Evolutionary conservation across 2,113 vertebrate genomes (phyloP), one percentile per base, ranked within the genome.

Genomic region (Oncorhynchus mykiss): DNA sequence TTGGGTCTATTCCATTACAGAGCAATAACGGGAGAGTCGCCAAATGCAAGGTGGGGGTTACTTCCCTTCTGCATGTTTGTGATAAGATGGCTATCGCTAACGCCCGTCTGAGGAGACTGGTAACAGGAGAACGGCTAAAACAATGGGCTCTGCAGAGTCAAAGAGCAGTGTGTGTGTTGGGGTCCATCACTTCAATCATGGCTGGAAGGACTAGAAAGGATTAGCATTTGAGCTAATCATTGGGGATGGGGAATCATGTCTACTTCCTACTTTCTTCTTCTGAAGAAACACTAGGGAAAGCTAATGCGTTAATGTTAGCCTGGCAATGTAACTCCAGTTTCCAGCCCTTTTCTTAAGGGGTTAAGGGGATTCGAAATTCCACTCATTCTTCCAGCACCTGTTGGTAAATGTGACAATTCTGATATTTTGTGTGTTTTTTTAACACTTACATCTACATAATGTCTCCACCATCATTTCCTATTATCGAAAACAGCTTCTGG

Each of bases 41-140:
- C 72, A 12, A 70, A n/a, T 48, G 70, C 76, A 80, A 1, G 54
- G 75, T 80, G 82, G 80, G 76, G 73, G 78, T 76, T 71, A 74
- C 81, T 79, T 87, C 86, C 79, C 86, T 88, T 79, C 88, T 88
- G 87, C 84, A 71, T 4, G 3, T 62, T 20, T 45, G 83, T 74
- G 89, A 91, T 91, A 91, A 93, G 88, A 89, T 88, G 75, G 5
- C 14, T 68, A 88, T 88, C 77, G 85, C 68, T 73, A 67, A 39
- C 74, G 82, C 45, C 62, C 62, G 84, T 82, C 70, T 79, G 39
- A 87, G 81, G 81, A 88, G 78, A 86, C 81, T 8, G 70, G 71
- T 72, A 57, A 72, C 20, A 22, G 59, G 39, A 16, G 62, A 34
- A 22, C 69, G 3, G 67, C 81, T 84, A 84, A 88, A 39, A 39